Evolutionary conservation across 2,113 vertebrate genomes (phyloP).

Genomic region (Chionomys nivalis): DNA sequence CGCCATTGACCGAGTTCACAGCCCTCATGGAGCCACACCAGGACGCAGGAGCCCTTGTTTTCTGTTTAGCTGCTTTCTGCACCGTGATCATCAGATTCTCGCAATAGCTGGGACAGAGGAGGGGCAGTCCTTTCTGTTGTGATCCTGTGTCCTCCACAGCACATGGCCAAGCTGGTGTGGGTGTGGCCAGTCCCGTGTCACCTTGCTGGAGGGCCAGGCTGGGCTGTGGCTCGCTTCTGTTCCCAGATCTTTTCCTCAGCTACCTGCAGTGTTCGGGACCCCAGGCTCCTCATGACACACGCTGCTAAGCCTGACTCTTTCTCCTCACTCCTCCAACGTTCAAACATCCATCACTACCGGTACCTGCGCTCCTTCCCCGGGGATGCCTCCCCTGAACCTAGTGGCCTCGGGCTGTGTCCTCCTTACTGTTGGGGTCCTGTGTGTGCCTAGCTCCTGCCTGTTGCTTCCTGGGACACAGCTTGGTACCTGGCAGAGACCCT

Average conservation of each 20-base stretch:
- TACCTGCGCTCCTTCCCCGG: background rate
- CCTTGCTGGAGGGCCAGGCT: background rate
- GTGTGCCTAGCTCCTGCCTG: background rate
- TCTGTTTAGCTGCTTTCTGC: background rate
- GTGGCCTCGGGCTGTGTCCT: background rate
- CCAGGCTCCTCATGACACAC: background rate
- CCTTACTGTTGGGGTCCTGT: background rate
- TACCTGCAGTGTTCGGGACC: background rate
- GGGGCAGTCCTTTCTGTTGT: background rate
- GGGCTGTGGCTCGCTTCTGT: background rate
- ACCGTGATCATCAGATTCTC: background rate
- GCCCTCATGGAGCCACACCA: background rate
- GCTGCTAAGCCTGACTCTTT: no score
- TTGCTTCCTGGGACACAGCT: background rate
- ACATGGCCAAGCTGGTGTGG: background rate
- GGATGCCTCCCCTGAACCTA: background rate
- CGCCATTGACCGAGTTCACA: no score
- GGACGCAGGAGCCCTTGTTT: background rate
- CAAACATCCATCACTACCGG: background rate
- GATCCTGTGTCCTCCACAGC: background rate
- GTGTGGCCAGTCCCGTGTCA: no score
- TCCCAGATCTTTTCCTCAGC: background rate
- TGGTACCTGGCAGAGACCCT: background rate
- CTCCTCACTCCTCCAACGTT: background rate
- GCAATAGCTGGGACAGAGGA: background rate